Percentiles rank a stretch among this genome's conserved stretches.
These are phyloP conservation scores for Drosophila obscura DNA, from an alignment of 1,140 invertebrate genomes.

Conservation along the genomic window DNA sequence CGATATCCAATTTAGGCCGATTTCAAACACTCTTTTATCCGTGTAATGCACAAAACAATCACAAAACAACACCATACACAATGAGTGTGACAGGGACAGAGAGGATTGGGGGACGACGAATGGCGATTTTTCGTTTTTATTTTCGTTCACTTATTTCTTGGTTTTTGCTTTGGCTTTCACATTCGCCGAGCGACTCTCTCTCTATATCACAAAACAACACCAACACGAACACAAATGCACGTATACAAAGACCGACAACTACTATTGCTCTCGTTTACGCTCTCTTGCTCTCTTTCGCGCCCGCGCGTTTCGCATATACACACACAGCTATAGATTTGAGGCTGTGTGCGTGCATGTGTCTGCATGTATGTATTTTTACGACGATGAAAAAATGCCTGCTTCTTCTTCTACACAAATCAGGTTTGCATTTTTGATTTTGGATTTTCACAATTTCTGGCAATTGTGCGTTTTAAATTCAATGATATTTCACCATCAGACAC, in stretches of 20 bases:
- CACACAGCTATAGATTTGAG: constrained; percentile 32
- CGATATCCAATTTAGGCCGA: not conserved
- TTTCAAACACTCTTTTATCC: constrained; percentile 2
- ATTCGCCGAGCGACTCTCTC: constrained; percentile 66
- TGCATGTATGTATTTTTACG: constrained; percentile 71
- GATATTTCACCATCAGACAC: constrained; percentile 35
- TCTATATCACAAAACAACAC: constrained; percentile 45
- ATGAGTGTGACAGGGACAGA: constrained; percentile 28
- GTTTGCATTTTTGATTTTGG: constrained; percentile 59
- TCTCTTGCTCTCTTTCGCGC: constrained; percentile 55
- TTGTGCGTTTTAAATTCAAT: constrained; percentile 22
- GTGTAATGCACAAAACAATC: constrained; percentile 19
- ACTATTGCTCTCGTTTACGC: constrained; percentile 23
- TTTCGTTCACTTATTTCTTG: constrained; percentile 82
- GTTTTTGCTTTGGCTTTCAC: constrained; percentile 77
- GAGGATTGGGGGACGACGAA: constrained; percentile 20
- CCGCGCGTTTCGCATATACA: constrained; percentile 65
- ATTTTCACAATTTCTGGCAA: constrained; percentile 49
- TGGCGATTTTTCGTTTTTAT: constrained; percentile 75
- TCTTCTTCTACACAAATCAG: constrained; percentile 68
- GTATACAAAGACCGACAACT: constrained; percentile 3
- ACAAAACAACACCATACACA: constrained; percentile 16
- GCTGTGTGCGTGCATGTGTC: constrained; percentile 38
- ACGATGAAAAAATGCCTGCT: constrained; percentile 75
- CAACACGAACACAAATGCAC: constrained; percentile 41